Base-by-base conservation (phyloP, 1,140 invertebrate species). In the Elysia chlorotica region DNA sequence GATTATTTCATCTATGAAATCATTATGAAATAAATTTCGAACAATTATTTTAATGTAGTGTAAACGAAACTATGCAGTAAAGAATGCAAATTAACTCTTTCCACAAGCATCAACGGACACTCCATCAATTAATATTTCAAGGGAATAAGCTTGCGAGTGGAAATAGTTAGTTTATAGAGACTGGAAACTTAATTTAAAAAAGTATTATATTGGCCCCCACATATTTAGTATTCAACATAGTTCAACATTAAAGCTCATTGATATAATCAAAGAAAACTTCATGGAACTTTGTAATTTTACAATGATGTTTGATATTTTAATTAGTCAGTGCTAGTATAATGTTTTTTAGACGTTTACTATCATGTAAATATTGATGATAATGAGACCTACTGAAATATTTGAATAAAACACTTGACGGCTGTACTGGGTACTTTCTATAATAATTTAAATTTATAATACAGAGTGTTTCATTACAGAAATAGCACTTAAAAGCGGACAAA, bases 1-100 rank as follows among this genome's bases (percentile, higher is more conserved):
- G 23, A 78, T 61, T 38, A 76, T 65, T 30, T 70, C 71, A 41
- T 74, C 76, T 63, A 53, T 59, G 31, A 37, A 36, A 21, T 23
- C 17, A 70, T 23, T 38, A 48, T 38, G 23, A 19, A 41, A 25
- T 23, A 66, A 6, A 65, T 30, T 31, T 14, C 6, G 6, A 35
- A 57, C 31, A 70, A 35, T 56, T 35, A 14, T n/a, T n/a, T n/a
- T n/a, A n/a, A n/a, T n/a, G n/a, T n/a, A n/a, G n/a, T n/a, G n/a
- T n/a, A 70, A 3, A 57, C 33, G 41, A 25, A 59, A 3, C 37
- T 17, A 38, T 10, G 28, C 25, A 38, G 62, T 31, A 3, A 21
- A 23, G 17, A 36, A 23, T 38, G 23, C 25, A 59, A 59, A 17
- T 48, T 62, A n/a, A n/a, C 35, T 0, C 1, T 25, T 41, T 0